phyloP scores from a whole-genome alignment of 1,140 invertebrate species.

The Trachymyrmex cornetzi region DNA sequence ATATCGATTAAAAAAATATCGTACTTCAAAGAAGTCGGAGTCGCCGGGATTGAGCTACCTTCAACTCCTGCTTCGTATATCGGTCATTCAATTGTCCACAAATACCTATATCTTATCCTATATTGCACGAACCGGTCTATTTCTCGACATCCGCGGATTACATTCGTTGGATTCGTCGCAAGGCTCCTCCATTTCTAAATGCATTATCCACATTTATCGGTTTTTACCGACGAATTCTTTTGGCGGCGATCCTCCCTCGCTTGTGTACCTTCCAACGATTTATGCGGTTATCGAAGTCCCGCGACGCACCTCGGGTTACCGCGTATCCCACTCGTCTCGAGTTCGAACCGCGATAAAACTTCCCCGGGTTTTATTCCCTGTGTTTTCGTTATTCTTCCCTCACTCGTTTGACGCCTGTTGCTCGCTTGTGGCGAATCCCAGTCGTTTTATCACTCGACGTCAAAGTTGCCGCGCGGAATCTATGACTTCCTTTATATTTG shows the following conservation, averaged over 20 bases:
- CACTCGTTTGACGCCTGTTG: constrained; percentile 57
- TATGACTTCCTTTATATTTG: constrained; percentile 44
- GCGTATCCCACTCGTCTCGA: constrained; percentile 22
- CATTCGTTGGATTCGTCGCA: constrained; percentile 67
- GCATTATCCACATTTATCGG: constrained; percentile 29
- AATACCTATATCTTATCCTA: not conserved
- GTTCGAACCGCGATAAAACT: constrained; percentile 44
- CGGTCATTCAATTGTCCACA: constrained; percentile 1
- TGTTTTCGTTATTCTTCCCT: constrained; percentile 51
- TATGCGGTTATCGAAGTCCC: constrained; percentile 39
- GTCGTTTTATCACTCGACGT: constrained; percentile 51
- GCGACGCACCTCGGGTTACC: constrained; percentile 11
- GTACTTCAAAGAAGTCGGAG: not conserved
- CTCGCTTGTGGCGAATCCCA: constrained; percentile 34
- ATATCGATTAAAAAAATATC: not conserved
- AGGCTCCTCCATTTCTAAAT: constrained; percentile 71
- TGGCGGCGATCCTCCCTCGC: not conserved
- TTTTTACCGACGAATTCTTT: constrained; percentile 15
- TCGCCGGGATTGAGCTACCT: not conserved
- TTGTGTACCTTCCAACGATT: constrained; percentile 15
- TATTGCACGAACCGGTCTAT: constrained; percentile 39
- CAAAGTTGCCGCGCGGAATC: constrained; percentile 45
- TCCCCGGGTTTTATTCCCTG: constrained; percentile 20
- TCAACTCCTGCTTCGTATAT: not conserved
- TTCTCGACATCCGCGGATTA: constrained; percentile 67